Evolutionary conservation across 2,113 vertebrate genomes (phyloP).

Genomic region (Canis aureus): DNA sequence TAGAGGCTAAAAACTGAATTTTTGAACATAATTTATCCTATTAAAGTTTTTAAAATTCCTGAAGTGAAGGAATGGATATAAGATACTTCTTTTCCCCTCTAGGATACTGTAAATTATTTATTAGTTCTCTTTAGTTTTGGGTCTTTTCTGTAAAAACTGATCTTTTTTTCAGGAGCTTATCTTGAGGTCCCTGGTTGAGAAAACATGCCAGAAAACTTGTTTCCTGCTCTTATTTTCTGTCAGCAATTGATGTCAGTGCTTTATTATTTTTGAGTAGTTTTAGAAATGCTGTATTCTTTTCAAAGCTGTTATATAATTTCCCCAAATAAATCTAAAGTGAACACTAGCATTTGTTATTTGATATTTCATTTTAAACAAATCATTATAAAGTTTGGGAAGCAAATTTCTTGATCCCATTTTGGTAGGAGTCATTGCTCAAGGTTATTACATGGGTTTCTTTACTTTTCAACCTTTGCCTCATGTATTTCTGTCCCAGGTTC

Average conservation of each 20-base stretch:
- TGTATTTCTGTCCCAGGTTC: neutral
- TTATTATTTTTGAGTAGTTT: neutral
- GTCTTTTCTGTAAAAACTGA: neutral
- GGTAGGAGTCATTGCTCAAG: neutral
- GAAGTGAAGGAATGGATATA: neutral
- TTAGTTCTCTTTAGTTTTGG: neutral
- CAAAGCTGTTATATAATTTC: neutral
- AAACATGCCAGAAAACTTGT: constrained; percentile 2
- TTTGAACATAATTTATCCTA: neutral
- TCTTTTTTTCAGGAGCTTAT: neutral
- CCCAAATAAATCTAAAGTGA: neutral
- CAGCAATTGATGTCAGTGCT: neutral
- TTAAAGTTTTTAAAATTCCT: neutral
- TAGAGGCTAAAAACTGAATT: neutral
- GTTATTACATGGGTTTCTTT: neutral
- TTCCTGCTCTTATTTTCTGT: neutral
- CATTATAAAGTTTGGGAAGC: neutral
- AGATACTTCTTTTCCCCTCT: neutral
- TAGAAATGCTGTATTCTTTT: neutral
- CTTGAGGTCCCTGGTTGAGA: neutral
- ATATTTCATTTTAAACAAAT: constrained; percentile 15
- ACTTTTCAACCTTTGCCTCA: neutral
- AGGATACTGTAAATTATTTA: neutral
- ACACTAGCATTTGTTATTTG: neutral
- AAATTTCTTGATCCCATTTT: neutral